Percentiles rank a stretch among this genome's conserved stretches.
These are phyloP conservation scores for Saccopteryx bilineata DNA, from an alignment of 2,113 vertebrate species.

Conservation along the genomic window DNA sequence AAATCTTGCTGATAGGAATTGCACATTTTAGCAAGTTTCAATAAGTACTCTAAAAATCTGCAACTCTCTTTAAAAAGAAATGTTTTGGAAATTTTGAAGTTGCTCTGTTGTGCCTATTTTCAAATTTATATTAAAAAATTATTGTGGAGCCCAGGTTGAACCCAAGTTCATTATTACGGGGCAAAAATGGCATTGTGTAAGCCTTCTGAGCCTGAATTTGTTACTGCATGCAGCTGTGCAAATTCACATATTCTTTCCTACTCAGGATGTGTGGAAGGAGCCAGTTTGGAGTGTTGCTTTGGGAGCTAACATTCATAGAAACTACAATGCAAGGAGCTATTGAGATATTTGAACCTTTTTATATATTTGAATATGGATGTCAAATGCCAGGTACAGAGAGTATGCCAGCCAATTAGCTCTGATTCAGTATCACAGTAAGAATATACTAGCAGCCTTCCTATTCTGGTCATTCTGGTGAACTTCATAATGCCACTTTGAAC, in stretches of 20 bases:
- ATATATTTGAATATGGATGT: slow-evolving; percentile 34
- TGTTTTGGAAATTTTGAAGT: slow-evolving; percentile 31
- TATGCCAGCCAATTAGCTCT: neutral
- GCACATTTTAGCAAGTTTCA: slow-evolving; percentile 23
- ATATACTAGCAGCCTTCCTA: neutral
- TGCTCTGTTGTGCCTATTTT: slow-evolving; percentile 16
- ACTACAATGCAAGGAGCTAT: neutral
- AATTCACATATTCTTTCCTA: slow-evolving; percentile 46
- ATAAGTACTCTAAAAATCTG: neutral
- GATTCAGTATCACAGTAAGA: neutral
- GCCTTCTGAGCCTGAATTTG: neutral
- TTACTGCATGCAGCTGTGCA: slow-evolving; percentile 59
- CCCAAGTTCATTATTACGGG: slow-evolving; percentile 36
- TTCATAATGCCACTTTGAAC: neutral
- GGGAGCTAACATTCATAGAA: slow-evolving; percentile 20
- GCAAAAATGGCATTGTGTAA: slow-evolving; percentile 47
- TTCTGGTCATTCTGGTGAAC: neutral
- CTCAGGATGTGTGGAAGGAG: neutral
- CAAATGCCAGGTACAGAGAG: neutral
- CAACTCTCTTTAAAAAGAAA: slow-evolving; percentile 31
- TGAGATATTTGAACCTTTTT: slow-evolving; percentile 13
- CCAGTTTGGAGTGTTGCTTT: slow-evolving; percentile 4
- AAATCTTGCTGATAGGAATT: slow-evolving; percentile 20
- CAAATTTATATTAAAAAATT: neutral
- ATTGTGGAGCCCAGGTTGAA: slow-evolving; percentile 54